Conservation (phyloP, 2,888 invertebrate genomes). For the Standfussiana lucernea region DNA sequence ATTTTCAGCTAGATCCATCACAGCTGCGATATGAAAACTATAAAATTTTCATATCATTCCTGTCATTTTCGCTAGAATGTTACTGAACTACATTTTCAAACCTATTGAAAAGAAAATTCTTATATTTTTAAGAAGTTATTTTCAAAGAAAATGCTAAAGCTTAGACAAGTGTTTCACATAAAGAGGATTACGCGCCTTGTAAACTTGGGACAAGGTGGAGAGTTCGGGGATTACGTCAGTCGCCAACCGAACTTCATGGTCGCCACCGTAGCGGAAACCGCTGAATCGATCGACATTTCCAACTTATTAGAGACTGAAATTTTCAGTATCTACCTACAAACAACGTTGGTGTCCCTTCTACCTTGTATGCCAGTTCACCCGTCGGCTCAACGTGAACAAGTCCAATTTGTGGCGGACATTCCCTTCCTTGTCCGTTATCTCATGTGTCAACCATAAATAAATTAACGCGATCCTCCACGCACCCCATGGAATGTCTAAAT, state of each 20-base stretch:
- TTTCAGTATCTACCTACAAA: background rate
- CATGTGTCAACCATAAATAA: constrained; percentile 74
- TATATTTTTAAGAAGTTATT: constrained; percentile 9
- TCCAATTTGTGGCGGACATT: constrained; percentile 64
- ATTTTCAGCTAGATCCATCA: constrained; percentile 55
- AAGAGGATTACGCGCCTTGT: constrained; percentile 48
- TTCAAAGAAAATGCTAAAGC: constrained; percentile 23
- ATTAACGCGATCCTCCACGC: constrained; percentile 70
- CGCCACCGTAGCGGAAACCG: constrained; percentile 13
- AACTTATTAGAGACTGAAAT: constrained; percentile 25
- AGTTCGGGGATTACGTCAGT: constrained; percentile 46
- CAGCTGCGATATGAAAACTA: constrained; percentile 38
- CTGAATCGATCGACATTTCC: constrained; percentile 43
- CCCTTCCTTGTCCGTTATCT: constrained; percentile 64
- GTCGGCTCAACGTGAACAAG: constrained; percentile 57
- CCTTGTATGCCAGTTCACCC: constrained; percentile 54
- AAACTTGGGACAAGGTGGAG: constrained; percentile 53
- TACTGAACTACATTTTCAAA: constrained; percentile 19
- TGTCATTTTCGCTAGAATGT: constrained; percentile 33
- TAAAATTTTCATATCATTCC: constrained; percentile 50
- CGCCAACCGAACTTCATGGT: constrained; percentile 38
- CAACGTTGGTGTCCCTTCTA: no score
- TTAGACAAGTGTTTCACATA: constrained; percentile 36
- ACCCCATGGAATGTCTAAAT: constrained; percentile 69
- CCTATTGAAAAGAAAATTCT: constrained; percentile 10